A percentile compares a stretch with the other conserved stretches of the same genome.
These are phyloP conservation scores for Dendrolimus pini DNA, from an alignment of 2,888 invertebrate species.

Conservation along the genomic window DNA sequence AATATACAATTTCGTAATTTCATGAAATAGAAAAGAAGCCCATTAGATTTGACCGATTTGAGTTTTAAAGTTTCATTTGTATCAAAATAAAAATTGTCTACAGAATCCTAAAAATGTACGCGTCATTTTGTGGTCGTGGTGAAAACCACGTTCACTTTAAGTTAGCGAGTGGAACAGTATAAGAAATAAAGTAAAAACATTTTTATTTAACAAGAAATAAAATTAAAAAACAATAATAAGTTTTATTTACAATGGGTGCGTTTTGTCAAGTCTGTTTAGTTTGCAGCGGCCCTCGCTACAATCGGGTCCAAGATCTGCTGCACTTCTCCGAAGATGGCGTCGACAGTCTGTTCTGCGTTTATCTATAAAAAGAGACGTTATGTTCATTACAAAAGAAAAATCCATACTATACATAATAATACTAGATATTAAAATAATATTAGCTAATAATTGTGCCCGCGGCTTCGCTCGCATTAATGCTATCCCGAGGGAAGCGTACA, in stretches of 20 bases:
- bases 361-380: slow-evolving; percentile 75
- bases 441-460: too few species aligned
- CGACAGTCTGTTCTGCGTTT: slow-evolving; percentile 85
- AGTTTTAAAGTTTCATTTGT: too few species aligned
- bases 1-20: too few species aligned
- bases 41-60: too few species aligned
- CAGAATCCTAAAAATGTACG: too few species aligned
- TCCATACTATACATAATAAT: neutral
- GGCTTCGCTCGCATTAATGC: too few species aligned
- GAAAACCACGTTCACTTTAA: too few species aligned
- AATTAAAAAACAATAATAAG: neutral
- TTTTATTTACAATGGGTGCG: slow-evolving; percentile 5
- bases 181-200: slow-evolving; percentile 2
- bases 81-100: too few species aligned
- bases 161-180: slow-evolving; percentile 4
- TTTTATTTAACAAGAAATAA: neutral
- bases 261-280: slow-evolving; percentile 1
- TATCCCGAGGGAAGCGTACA: too few species aligned
- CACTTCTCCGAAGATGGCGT: slow-evolving; percentile 87
- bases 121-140: too few species aligned
- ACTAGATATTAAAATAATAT: too few species aligned
- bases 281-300: slow-evolving; percentile 20
- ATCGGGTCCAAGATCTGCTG: slow-evolving; percentile 75
- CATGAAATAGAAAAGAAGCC: too few species aligned
- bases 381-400: neutral